Evolutionary conservation across 2,797 vertebrate species (phyloP), one percentile per base, ranked within the genome.

Genomic region (Xyrichtys novacula): DNA sequence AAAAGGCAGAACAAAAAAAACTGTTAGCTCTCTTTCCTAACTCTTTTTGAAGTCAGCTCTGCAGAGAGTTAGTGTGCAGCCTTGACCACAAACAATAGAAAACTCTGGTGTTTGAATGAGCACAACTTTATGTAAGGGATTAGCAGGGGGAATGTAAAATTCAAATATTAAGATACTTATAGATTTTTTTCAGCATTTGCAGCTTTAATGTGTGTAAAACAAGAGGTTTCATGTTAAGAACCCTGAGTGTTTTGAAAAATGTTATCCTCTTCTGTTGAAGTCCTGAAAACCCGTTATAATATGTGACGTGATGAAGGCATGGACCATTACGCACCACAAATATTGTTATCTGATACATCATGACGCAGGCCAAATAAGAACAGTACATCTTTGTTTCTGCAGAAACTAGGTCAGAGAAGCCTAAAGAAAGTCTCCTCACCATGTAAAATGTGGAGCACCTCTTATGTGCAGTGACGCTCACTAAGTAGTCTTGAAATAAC

Each of bases 1-100:
- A 67, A 76, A 53, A 46, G 53, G 39, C 19, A 29, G 52, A 78
- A 73, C 71, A 80, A 48, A 60, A 25, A 19, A 50, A 28, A 12
- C 44, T 58, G 48, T 65, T 57, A 26, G 23, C 36, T 49, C 50
- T 71, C 19, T 54, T 40, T 56, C 71, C 74, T 46, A 73, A 54
- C 47, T 69, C 74, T 23, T 39, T 32, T 25, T 57, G 22, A 73
- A 46, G 74, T 29, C 39, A 19, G 7, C 11, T 0, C 43, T 65
- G 56, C 12, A 20, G n/a, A 65, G 59, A 49, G n/a, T 66, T 20
- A 49, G 44, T 49, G 17, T n/a, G 28, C 22, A 40, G 49, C 32
- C 15, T 22, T 17, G 56, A 38, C 15, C 38, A 39, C 17, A 31
- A 81, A 60, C 40, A 70, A 76, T 42, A 43, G 29, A 62, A 47